These are phyloP conservation scores for Capreolus pygargus DNA, from an alignment of 2,113 vertebrate species.

Conservation along the genomic window DNA sequence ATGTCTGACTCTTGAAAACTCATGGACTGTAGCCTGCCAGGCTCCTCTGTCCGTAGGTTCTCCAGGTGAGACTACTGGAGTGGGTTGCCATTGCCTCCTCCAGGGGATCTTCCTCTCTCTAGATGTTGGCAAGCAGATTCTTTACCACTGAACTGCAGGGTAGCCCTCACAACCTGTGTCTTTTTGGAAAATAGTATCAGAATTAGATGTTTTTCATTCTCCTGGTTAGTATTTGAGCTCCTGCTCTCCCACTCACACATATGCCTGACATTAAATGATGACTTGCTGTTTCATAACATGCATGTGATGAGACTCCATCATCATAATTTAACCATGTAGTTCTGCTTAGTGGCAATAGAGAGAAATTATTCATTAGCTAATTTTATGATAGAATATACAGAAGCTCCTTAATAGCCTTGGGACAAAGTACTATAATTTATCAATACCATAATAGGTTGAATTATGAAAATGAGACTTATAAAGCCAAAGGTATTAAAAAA, in stretches of 20 bases:
- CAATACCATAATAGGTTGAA: slow-evolving; percentile 61
- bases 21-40: background rate
- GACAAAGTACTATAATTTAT: slow-evolving; percentile 69
- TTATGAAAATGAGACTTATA: slow-evolving; percentile 70
- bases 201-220: background rate
- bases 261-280: background rate
- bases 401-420: slow-evolving; percentile 46
- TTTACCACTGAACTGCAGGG: background rate
- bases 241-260: fast-evolving
- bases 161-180: background rate
- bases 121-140: background rate
- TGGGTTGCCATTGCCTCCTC: background rate
- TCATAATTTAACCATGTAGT: slow-evolving; percentile 55
- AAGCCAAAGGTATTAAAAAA: slow-evolving; percentile 46
- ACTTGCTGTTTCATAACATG: background rate
- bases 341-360: slow-evolving; percentile 72
- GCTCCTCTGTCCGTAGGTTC: background rate
- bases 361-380: slow-evolving; percentile 78
- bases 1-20: background rate
- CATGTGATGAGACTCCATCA: background rate
- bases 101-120: background rate
- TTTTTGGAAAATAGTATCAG: fast-evolving
- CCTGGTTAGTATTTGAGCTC: background rate
- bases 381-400: slow-evolving; percentile 74
- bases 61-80: background rate